Base-by-base conservation (phyloP, 2,888 invertebrate genomes). In the Agrotis clavis region DNA sequence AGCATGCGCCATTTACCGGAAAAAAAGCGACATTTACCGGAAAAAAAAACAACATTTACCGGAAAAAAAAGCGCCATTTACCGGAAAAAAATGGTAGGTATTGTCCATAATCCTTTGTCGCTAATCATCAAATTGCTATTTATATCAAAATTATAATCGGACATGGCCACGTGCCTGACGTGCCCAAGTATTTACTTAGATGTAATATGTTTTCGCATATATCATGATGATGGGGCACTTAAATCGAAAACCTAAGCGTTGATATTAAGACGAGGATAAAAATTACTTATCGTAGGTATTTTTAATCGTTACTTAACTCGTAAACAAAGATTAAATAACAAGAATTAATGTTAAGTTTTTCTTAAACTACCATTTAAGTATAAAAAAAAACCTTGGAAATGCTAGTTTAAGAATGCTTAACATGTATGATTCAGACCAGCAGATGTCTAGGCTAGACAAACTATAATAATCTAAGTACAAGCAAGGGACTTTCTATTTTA, bases 261-360 rank as follows among this genome's bases (percentile, higher is more conserved):
- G 62, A 67, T n/a, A n/a, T 51, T 19, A 63, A 25, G 16, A 21
- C 35, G 2, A 19, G 7, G 14, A 50, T 63, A 41, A 25, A 64
- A 5, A n/a, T 35, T 35, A 51, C 6, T 41, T 41, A 67, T 67
- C 51, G 25, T 67, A 14, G 18, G 63, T 51, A 63, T 48, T 30
- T 41, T 19, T n/a, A n/a, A 62, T 50, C 35, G n/a, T 48, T 48
- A 21, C 13, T 13, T 48, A 54, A 48, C 16, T 61, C 6, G 21
- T 9, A n/a, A 21, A 54, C 14, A 21, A 19, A 45, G 18, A 54
- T 54, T 54, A 66, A 35, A 18, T 48, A 21, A 16, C 9, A 5
- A n/a, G 5, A 14, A 56, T 56, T 64, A 7, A 35, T 35, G 9
- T 9, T n/a, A 21, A 2, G 18, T 14, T 19, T 14, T 13, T 14